phyloP scores from a whole-genome alignment of 2,797 vertebrate species.

The Semaprochilodus insignis region DNA sequence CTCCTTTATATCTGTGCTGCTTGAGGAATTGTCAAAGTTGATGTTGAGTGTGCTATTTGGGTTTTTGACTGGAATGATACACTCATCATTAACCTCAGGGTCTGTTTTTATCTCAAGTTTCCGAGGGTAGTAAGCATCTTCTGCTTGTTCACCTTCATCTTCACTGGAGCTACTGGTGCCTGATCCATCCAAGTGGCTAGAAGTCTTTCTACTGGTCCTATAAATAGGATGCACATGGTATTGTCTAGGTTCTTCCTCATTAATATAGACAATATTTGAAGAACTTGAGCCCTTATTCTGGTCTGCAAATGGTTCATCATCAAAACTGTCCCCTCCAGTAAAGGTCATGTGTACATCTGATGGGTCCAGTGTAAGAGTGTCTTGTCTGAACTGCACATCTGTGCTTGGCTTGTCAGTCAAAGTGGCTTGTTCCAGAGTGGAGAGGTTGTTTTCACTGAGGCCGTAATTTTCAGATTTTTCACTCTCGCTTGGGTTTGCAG shows the following conservation, averaged over 20 bases:
- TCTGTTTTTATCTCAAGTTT: conserved; percentile 45
- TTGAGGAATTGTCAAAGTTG: conserved; percentile 55
- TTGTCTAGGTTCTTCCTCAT: conserved; percentile 42
- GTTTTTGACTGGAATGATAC: conserved; percentile 21
- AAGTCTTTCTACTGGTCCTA: conserved; percentile 41
- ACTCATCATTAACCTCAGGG: conserved; percentile 20
- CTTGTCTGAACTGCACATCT: conserved; percentile 45
- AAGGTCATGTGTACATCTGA: conserved; percentile 47
- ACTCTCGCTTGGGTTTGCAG: conserved; percentile 63
- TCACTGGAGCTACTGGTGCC: conserved; percentile 38
- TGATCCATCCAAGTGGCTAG: conserved; percentile 23
- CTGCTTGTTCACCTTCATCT: conserved; percentile 35
- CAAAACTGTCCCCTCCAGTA: conserved; percentile 46
- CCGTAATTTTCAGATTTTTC: conserved; percentile 35
- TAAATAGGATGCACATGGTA: conserved; percentile 62
- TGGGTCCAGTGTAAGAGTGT: conserved; percentile 56
- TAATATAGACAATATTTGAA: conserved; percentile 29
- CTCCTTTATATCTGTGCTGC: conserved; percentile 55
- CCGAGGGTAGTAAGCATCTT: conserved; percentile 37
- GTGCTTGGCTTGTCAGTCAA: conserved; percentile 5
- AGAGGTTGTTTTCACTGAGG: conserved; percentile 33
- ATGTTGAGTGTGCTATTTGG: conserved; percentile 51
- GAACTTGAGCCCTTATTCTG: conserved; percentile 11
- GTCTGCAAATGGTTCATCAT: conserved; percentile 38
- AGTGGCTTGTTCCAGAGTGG: conserved; percentile 10